phyloP scores from a whole-genome alignment of 2,888 invertebrate species.

The Argyresthia goedartella region DNA sequence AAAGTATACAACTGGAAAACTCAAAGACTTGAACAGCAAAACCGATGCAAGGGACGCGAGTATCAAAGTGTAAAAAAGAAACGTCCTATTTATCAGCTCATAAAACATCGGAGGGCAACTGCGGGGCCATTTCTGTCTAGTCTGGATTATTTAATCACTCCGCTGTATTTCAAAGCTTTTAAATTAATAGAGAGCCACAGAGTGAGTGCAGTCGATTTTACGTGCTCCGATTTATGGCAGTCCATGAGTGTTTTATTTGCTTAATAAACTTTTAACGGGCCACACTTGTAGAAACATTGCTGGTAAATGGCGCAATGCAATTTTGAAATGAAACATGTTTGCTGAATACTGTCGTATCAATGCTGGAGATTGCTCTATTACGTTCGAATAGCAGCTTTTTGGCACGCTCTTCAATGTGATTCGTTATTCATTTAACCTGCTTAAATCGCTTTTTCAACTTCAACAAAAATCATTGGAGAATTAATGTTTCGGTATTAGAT shows the following conservation, averaged over 20 bases:
- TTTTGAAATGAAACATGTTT: conserved; percentile 8
- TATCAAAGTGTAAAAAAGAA: background rate
- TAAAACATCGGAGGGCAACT: no score
- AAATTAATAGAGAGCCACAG: conserved; percentile 43
- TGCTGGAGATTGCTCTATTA: conserved; percentile 14
- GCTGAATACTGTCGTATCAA: conserved; percentile 6
- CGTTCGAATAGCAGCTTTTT: conserved; percentile 17
- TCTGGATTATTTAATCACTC: background rate
- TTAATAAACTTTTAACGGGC: conserved; percentile 54
- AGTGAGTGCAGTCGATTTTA: conserved; percentile 56
- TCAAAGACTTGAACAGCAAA: no score
- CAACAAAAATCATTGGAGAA: no score
- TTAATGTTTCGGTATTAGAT: background rate
- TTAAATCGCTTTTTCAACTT: background rate
- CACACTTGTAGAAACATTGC: conserved; percentile 40
- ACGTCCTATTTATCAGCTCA: no score
- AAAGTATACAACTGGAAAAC: no score
- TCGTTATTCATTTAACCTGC: background rate
- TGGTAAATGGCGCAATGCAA: conserved; percentile 22
- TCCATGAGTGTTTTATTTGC: conserved; percentile 55
- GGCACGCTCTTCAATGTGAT: conserved; percentile 1
- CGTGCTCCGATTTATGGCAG: conserved; percentile 42
- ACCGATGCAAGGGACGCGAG: background rate
- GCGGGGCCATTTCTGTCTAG: no score
- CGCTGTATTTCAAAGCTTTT: conserved; percentile 25